Conservation (phyloP, 2,888 invertebrate species). For the Temnothorax ravouxi region DNA sequence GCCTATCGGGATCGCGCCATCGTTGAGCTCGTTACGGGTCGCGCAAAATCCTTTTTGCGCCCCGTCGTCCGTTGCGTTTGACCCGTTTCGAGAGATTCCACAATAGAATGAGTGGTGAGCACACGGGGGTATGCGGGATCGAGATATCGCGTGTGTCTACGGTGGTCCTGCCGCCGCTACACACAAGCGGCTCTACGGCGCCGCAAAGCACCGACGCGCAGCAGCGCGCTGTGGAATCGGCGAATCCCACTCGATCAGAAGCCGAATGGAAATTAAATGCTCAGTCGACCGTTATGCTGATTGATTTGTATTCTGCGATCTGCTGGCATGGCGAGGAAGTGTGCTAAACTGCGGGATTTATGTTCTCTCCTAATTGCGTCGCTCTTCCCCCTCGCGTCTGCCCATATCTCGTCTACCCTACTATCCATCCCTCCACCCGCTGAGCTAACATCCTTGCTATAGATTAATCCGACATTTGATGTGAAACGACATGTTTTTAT, state of each 20-base stretch:
- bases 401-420: constrained; percentile 34
- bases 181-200: constrained; percentile 42
- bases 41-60: constrained; percentile 69
- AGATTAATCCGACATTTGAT: constrained; percentile 51
- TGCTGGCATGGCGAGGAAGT: constrained; percentile 81
- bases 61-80: constrained; percentile 64
- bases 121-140: constrained; percentile 52
- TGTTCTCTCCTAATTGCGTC: constrained; percentile 85
- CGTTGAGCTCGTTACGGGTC: constrained; percentile 69
- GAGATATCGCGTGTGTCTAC: constrained; percentile 54
- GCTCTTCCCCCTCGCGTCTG: constrained; percentile 66
- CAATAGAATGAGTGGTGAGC: constrained; percentile 53
- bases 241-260: constrained; percentile 66
- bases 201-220: constrained; percentile 49
- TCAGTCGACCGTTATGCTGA: constrained; percentile 84
- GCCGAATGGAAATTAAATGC: constrained; percentile 85
- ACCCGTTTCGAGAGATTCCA: constrained; percentile 62
- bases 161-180: constrained; percentile 37
- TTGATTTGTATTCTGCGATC: constrained; percentile 86
- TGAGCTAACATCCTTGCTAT: constrained; percentile 39
- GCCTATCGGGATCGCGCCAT: constrained; percentile 71
- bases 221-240: constrained; percentile 41
- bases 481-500: constrained; percentile 37
- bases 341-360: constrained; percentile 85
- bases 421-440: constrained; percentile 44